A percentile compares a stretch with the other conserved stretches of the same genome.
phyloP scores from a whole-genome alignment of 2,888 invertebrate species.

The Chydorus sphaericus region DNA sequence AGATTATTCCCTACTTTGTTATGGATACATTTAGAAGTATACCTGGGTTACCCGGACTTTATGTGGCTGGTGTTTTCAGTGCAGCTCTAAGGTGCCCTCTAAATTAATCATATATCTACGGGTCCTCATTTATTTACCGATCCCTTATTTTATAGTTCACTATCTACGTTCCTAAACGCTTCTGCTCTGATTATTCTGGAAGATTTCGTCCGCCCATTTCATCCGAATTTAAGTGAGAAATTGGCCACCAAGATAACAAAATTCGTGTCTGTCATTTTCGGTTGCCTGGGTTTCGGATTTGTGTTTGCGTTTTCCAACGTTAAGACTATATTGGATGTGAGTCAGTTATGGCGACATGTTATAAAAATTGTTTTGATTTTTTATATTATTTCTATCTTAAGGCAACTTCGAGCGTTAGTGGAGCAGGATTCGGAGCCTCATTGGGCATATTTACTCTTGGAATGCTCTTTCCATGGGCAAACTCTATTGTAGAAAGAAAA shows the following conservation, averaged over 20 bases:
- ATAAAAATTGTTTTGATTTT: too few relatives aligned
- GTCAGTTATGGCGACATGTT: too few relatives aligned
- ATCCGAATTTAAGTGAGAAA: conserved; percentile 27
- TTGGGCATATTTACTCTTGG: conserved; percentile 74
- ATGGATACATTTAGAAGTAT: too few relatives aligned
- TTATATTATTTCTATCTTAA: too few relatives aligned
- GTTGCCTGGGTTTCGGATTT: conserved; percentile 56
- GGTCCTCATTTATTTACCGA: too few relatives aligned
- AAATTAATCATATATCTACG: too few relatives aligned
- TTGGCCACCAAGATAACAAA: conserved; percentile 41
- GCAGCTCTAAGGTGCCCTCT: too few relatives aligned
- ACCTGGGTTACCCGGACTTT: too few relatives aligned
- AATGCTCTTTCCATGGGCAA: conserved; percentile 77
- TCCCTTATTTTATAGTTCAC: too few relatives aligned
- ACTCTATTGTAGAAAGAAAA: conserved; percentile 63
- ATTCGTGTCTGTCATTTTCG: conserved; percentile 52
- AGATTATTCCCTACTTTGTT: too few relatives aligned
- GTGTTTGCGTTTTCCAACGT: conserved; percentile 74
- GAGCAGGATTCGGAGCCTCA: conserved; percentile 75
- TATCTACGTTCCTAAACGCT: not conserved
- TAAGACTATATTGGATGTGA: conserved; percentile 65
- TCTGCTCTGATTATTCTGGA: conserved; percentile 42
- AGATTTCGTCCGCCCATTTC: conserved; percentile 56
- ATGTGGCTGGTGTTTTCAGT: too few relatives aligned
- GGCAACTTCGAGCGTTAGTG: conserved; percentile 49